Evolutionary conservation across 1,140 invertebrate genomes (phyloP), one percentile per base, ranked within the genome.

Genomic region (Aculops lycopersici): DNA sequence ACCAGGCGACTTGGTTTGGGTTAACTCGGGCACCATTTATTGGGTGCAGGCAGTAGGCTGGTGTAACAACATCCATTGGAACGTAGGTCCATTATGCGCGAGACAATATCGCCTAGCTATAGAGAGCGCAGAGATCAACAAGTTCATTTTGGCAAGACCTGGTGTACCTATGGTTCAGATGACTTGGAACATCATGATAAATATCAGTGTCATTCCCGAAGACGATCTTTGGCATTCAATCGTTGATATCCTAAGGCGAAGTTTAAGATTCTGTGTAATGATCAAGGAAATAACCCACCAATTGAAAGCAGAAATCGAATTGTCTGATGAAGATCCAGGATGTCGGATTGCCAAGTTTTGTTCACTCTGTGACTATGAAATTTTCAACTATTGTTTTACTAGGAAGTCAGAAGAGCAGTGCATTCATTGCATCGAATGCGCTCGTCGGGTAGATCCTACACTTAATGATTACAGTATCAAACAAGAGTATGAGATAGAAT

Each of bases 1-100:
- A 46, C 64, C 64, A 4, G 64, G 64, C 12, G 64, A 66, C 49
- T 43, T 66, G 5, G 64, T 66, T 3, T 66, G 59, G 56, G 58
- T 66, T 5, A 59, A 59, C 38, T 50, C 60, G 17, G 64, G 64
- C 4, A 60, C 59, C 41, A 57, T 65, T n/a, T 60, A 65, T 46
- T 66, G 63, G 63, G 61, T 65, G 3, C 54, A 57, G 42, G 20
- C 55, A 13, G 45, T 46, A 35, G 48, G 46, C 38, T 60, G 62
- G 61, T 65, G 64, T 51, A 66, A 66, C 49, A 66, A 67, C 47
- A 63, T 66, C 36, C 61, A 64, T 1, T 66, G 64, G 64, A 67
- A 67, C 48, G 62, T 66, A 5, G 64, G 61, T 3, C 64, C 64
- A 24, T 46, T 64, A 40, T 61, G 56, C 12, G 46, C 51, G 18